phyloP scores from a whole-genome alignment of 2,888 invertebrate species.

The Nipponacmea schrenckii region DNA sequence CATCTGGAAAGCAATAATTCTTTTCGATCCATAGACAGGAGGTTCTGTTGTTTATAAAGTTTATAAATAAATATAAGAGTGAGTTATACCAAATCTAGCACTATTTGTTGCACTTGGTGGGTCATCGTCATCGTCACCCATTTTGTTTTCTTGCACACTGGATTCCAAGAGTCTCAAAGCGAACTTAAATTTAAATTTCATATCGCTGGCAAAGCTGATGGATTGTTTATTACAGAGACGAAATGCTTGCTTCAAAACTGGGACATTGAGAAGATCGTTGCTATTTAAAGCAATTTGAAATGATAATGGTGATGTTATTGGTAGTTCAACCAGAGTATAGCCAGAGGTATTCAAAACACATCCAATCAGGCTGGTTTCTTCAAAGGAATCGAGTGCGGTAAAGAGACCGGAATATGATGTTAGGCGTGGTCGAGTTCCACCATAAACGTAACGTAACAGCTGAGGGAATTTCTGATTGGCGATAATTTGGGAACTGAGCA shows the following conservation, averaged over 20 bases:
- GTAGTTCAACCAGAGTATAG: conserved; percentile 50
- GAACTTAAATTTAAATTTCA: conserved; percentile 57
- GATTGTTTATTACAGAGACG: conserved; percentile 40
- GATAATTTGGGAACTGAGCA: conserved; percentile 43
- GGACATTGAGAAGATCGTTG: conserved; percentile 39
- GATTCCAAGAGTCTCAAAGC: conserved; percentile 42
- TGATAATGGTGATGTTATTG: conserved; percentile 46
- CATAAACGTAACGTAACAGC: conserved; percentile 51
- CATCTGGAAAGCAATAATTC: too few species aligned
- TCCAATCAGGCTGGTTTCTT: conserved; percentile 48
- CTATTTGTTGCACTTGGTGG: conserved; percentile 49
- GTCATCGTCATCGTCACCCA: conserved; percentile 41
- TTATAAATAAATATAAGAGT: conserved; percentile 50
- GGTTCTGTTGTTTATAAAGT: too few species aligned
- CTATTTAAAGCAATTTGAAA: conserved; percentile 53
- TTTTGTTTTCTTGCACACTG: conserved; percentile 19
- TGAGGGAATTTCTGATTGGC: conserved; percentile 49
- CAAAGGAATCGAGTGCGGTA: conserved; percentile 52
- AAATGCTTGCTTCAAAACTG: conserved; percentile 44
- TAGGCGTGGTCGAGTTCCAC: conserved; percentile 45
- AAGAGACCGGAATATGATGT: conserved; percentile 49
- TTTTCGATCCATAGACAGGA: too few species aligned
- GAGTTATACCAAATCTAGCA: conserved; percentile 41
- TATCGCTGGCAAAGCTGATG: conserved; percentile 41
- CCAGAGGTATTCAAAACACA: conserved; percentile 46